A percentile compares a stretch with the other conserved stretches of the same genome.
Conservation (phyloP, 2,113 vertebrate species). For the Epinephelus fuscoguttatus region DNA sequence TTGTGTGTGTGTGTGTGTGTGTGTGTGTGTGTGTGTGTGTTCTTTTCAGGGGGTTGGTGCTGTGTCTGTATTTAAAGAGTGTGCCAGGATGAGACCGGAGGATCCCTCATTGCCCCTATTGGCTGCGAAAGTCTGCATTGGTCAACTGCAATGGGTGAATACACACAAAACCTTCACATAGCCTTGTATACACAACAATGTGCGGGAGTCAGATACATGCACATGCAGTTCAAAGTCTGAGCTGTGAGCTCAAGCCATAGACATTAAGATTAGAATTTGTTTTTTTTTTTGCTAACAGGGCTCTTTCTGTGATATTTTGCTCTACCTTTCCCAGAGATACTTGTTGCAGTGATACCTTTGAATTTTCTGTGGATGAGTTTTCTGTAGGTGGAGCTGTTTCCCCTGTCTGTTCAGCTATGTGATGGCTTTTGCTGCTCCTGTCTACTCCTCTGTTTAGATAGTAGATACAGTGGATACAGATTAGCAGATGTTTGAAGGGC, state of each 20-base stretch:
- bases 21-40: conserved; percentile 26
- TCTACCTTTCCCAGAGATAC: conserved; percentile 15
- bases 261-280: not conserved
- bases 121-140: conserved; percentile 97
- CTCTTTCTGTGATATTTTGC: not conserved
- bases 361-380: not conserved
- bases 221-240: not conserved
- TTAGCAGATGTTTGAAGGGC: not conserved
- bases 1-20: conserved; percentile 37
- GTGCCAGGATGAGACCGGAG: conserved; percentile 89
- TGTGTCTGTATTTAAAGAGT: conserved; percentile 94
- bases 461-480: not conserved
- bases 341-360: conserved; percentile 9
- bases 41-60: conserved; percentile 89
- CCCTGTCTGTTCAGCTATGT: conserved; percentile 2
- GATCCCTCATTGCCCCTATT: conserved; percentile 93
- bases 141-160: conserved; percentile 95
- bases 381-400: conserved; percentile 51
- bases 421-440: not conserved
- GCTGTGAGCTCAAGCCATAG: not conserved
- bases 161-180: conserved; percentile 28
- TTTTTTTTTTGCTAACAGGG: no score
- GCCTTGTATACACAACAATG: not conserved
- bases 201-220: not conserved
- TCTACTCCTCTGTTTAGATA: not conserved